These are phyloP conservation scores for Catostomus latipinnis DNA, from an alignment of 2,797 vertebrate species.

Conservation along the genomic window DNA sequence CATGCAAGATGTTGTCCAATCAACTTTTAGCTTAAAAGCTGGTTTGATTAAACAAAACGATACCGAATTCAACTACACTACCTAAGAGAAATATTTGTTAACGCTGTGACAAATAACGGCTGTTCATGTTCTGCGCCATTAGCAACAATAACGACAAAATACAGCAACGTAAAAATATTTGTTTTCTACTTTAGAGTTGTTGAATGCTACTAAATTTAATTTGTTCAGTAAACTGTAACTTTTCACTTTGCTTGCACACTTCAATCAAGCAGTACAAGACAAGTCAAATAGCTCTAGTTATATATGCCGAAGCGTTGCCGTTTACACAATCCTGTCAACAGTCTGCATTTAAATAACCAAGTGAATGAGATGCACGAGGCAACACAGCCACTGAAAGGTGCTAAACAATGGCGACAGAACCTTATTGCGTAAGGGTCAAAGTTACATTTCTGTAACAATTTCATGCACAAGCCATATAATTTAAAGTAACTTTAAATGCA, in stretches of 20 bases:
- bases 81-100: neutral
- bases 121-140: neutral
- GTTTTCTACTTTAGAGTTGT: no score
- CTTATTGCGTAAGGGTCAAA: neutral
- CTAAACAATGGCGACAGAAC: conserved; percentile 60
- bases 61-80: neutral
- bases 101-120: neutral
- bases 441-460: neutral
- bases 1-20: conserved; percentile 2
- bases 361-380: conserved; percentile 5
- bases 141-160: neutral
- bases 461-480: neutral
- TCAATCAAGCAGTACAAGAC: neutral
- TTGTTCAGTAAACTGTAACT: neutral
- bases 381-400: conserved; percentile 25
- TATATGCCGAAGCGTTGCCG: neutral
- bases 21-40: neutral
- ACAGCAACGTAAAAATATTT: neutral
- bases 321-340: neutral
- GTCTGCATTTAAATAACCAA: neutral
- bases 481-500: neutral
- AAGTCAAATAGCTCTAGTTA: neutral
- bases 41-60: neutral
- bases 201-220: neutral
- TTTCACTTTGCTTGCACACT: neutral